Conservation (phyloP, 1,140 invertebrate genomes). For the Manduca sexta region DNA sequence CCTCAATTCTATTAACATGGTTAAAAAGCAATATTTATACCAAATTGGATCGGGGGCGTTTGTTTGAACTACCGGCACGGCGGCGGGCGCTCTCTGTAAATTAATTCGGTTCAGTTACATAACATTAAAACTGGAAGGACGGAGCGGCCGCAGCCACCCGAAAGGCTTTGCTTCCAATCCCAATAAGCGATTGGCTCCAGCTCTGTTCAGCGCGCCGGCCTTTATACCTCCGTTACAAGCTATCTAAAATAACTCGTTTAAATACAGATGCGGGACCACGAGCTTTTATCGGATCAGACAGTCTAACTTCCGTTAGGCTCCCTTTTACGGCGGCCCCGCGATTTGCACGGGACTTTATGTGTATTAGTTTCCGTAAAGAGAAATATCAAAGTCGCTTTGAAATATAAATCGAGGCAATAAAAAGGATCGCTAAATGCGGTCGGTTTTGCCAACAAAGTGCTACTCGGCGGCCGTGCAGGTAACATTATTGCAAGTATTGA, state of each 20-base stretch:
- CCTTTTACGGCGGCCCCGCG: background rate
- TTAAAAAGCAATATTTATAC: constrained; percentile 35
- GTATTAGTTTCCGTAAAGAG: too few relatives aligned
- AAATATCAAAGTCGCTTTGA: constrained; percentile 13
- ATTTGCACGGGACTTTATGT: background rate
- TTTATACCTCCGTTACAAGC: constrained; percentile 20
- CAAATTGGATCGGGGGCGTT: constrained; percentile 22
- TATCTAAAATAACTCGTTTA: constrained; percentile 35
- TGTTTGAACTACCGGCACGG: constrained; percentile 36
- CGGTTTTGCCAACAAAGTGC: constrained; percentile 9
- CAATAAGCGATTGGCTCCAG: constrained; percentile 42
- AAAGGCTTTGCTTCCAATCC: constrained; percentile 38
- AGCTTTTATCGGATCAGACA: constrained; percentile 52
- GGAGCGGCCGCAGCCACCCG: constrained; percentile 17
- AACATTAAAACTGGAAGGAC: constrained; percentile 51
- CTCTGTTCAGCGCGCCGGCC: constrained; percentile 11
- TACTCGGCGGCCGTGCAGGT: background rate
- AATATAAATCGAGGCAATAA: constrained; percentile 44
- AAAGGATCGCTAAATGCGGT: constrained; percentile 18
- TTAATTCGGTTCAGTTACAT: constrained; percentile 44
- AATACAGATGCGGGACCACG: constrained; percentile 30
- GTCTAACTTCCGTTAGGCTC: constrained; percentile 20
- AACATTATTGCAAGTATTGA: too few relatives aligned
- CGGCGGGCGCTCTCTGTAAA: constrained; percentile 16
- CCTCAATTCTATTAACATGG: constrained; percentile 24